Percentiles rank a stretch among this genome's conserved stretches.
These are phyloP conservation scores for Callyntrura sp. DNA, from an alignment of 2,888 invertebrate genomes.

Conservation along the genomic window DNA sequence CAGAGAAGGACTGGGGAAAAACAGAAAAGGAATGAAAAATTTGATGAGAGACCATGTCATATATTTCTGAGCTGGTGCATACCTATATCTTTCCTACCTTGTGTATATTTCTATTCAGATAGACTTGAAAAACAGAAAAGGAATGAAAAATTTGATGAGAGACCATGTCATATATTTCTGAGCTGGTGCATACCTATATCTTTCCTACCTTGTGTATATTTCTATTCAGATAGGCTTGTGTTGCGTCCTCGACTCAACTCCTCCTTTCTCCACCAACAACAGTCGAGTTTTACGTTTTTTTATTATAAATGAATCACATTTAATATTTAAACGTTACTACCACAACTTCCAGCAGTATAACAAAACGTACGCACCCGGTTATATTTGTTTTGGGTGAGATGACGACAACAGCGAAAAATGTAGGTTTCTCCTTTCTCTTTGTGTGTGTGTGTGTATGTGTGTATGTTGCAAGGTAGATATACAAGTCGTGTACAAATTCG, in stretches of 20 bases:
- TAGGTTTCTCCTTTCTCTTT: not conserved
- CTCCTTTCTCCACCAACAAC: not conserved
- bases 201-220: not conserved
- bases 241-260: not conserved
- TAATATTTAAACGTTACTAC: conserved; percentile 59
- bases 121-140: too few relatives aligned
- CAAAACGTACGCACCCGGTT: not conserved
- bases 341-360: not conserved
- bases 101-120: not conserved
- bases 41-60: not conserved
- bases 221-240: not conserved
- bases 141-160: too few relatives aligned
- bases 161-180: not conserved
- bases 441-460: not conserved
- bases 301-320: conserved; percentile 65
- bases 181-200: not conserved
- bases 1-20: not conserved
- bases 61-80: not conserved
- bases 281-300: conserved; percentile 5
- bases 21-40: not conserved
- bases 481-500: not conserved
- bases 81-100: not conserved
- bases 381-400: not conserved
- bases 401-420: not conserved
- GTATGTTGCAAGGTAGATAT: not conserved